Conservation (phyloP, 2,888 invertebrate species). For the Meganola albula region DNA sequence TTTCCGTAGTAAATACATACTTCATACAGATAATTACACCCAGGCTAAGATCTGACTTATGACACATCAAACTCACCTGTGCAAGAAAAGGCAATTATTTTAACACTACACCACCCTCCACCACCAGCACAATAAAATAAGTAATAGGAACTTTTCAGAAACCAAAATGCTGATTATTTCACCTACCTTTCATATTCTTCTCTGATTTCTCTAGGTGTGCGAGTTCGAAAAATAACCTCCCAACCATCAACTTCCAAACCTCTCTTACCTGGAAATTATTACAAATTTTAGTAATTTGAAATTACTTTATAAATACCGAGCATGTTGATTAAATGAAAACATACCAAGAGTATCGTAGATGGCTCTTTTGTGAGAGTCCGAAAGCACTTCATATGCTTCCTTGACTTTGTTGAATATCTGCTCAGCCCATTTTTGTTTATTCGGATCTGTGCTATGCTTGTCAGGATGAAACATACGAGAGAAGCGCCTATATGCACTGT, state of each 20-base stretch:
- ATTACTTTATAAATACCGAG: too few species aligned
- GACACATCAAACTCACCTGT: too few species aligned
- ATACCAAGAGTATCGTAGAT: conserved; percentile 90
- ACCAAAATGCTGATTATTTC: too few species aligned
- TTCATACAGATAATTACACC: too few species aligned
- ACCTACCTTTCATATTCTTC: conserved; percentile 97
- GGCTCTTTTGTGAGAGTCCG: conserved; percentile 94
- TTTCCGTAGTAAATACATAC: too few species aligned
- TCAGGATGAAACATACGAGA: conserved; percentile 98
- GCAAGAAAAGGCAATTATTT: too few species aligned
- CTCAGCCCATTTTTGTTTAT: conserved; percentile 92
- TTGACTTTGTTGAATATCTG: conserved; percentile 94
- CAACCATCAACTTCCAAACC: conserved; percentile 97
- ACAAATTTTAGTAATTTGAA: too few species aligned
- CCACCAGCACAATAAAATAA: too few species aligned
- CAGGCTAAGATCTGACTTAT: too few species aligned
- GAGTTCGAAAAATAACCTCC: conserved; percentile 94
- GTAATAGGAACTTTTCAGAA: too few species aligned
- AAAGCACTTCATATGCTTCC: conserved; percentile 95
- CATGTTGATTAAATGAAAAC: too few species aligned
- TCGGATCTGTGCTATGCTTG: conserved; percentile 90
- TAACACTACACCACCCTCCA: too few species aligned
- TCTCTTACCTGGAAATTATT: conserved; percentile 82
- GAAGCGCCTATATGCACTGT: conserved; percentile 92
- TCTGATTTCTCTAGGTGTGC: conserved; percentile 96